These are phyloP conservation scores for Loris lydekkerianus DNA, from an alignment of 2,797 vertebrate genomes.

Conservation along the genomic window DNA sequence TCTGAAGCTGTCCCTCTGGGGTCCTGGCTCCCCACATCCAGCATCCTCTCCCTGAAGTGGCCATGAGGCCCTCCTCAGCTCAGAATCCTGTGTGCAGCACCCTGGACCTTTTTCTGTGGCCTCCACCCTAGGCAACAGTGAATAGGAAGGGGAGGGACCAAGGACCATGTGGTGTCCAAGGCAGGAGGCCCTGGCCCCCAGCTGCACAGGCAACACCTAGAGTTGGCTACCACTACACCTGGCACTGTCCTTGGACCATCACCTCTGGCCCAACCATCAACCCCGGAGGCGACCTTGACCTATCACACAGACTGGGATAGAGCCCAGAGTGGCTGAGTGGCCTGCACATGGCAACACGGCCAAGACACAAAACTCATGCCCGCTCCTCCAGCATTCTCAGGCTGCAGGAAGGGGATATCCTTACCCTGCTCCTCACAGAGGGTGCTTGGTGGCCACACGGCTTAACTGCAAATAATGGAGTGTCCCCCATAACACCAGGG, in stretches of 20 bases:
- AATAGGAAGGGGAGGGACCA: not conserved
- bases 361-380: rapidly evolving
- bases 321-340: not conserved
- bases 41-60: not conserved
- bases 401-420: not conserved
- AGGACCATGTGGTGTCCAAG: too few species aligned
- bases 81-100: not conserved
- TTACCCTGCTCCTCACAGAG: rapidly evolving
- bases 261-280: not conserved
- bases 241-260: rapidly evolving
- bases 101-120: not conserved
- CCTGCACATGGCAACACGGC: not conserved
- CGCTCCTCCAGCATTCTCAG: not conserved
- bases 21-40: not conserved
- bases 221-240: rapidly evolving
- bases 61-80: not conserved
- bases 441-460: rapidly evolving
- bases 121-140: not conserved
- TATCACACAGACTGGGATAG: rapidly evolving
- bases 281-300: rapidly evolving
- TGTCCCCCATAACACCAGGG: not conserved
- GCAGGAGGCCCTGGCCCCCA: not conserved
- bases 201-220: not conserved
- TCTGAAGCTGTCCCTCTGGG: rapidly evolving
- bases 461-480: too few species aligned